Evolutionary conservation across 1,140 invertebrate species (phyloP), one percentile per base, ranked within the genome.

Genomic region (Drosophila pseudoobscura): DNA sequence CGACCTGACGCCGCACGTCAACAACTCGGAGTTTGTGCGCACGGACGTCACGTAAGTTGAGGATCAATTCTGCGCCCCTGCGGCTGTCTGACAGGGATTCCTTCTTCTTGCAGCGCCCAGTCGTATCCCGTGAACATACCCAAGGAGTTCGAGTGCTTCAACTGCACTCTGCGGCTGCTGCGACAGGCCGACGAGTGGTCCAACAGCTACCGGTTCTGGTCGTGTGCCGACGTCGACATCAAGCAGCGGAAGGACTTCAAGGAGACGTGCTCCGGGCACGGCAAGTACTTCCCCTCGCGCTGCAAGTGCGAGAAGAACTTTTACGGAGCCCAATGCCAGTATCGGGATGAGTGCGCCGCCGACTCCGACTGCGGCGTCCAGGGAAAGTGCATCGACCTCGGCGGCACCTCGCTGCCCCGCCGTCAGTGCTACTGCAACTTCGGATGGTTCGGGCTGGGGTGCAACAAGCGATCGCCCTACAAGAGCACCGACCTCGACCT

Each of bases 181-280:
- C 92, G 97, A 1, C 96, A 99, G 92, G 98, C 98, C 0, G 93
- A 94, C 17, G 97, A 99, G 92, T 99, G 97, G 97, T 95, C 95
- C 1, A 92, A 92, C 9, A 94, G 92, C 74, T 99, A 98, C 91
- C 93, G 95, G 71, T 99, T 99, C 92, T 98, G 97, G 96, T 98
- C 97, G 0, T 99, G 98, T 87, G 96, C 98, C 2, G 98, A 99
- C 92, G 95, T 99, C 47, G 97, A 98, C 84, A 96, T 99, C 72
- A 94, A 93, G 55, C 83, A 91, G 56, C 92, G 94, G 93, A 95
- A 95, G 91, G 92, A 94, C 13, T 97, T 95, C 91, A 94, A 94
- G 64, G 96, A 97, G 92, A 94, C 94, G 17, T 99, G 97, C 90
- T 96, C 95, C 63, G 95, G 95, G 35, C 95, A 97, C 78, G 97